Evolutionary conservation across 2,888 invertebrate genomes (phyloP), one percentile per base, ranked within the genome.

Genomic region (Artemia sp.): DNA sequence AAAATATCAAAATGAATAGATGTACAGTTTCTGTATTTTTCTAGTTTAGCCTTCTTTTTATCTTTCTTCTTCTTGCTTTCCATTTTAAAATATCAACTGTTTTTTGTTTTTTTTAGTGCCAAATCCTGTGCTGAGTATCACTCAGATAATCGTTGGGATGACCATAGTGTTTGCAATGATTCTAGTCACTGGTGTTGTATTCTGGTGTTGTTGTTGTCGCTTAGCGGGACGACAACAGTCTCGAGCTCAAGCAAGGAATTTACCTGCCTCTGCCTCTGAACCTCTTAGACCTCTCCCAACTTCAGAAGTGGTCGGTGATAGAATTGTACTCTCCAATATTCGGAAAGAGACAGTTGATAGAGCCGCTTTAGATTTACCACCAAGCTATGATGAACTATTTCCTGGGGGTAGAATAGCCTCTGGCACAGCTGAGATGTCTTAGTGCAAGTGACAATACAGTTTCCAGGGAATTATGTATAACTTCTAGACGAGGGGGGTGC

Each of bases 131-230:
- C 8, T 58, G n/a, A 58, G 58, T 14, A 14, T 14, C 14, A 14
- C 58, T 14, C 58, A 58, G 8, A 58, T 58, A n/a, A 58, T 58
- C n/a, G 14, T 58, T 9, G 58, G 58, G 1, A 58, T 58, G 58
- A 14, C 58, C n/a, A 14, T 58, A 14, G 58, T 58, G 58, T 58
- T 58, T 58, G 58, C 14, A 14, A 8, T 58, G n/a, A n/a, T 58
- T 14, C 58, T 58, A 14, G n/a, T 58, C 58, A 58, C 58, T 14
- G 58, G 58, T 58, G 58, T 58, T 58, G 58, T 58, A 58, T 58
- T 58, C 14, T 58, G 58, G 58, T 58, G 58, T 58, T 58, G 58
- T 14, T 58, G 58, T 14, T 58, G 58, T 58, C 58, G 58, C n/a
- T 14, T 14, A 14, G 14, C 8, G 1, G n/a, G 58, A n/a, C 58